These are phyloP conservation scores for Emydoidea blandingii DNA, from an alignment of 2,797 vertebrate genomes.

Conservation along the genomic window DNA sequence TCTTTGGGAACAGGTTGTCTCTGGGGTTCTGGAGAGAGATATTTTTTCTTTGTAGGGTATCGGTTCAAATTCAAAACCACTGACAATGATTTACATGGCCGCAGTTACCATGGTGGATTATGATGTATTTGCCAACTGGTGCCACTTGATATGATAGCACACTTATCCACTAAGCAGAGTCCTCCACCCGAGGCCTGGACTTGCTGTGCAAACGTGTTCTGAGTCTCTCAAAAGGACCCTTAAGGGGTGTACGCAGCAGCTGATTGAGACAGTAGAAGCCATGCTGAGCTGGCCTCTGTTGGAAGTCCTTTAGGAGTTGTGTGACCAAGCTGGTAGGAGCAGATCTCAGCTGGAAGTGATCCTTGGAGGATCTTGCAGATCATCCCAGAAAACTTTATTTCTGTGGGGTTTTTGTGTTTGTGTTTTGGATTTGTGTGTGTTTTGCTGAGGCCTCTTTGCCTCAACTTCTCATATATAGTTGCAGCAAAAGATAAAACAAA, in stretches of 20 bases:
- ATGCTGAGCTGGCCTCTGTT: background rate
- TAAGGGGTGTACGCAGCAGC: background rate
- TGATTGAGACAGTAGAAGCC: background rate
- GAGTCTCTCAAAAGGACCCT: background rate
- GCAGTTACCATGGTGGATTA: constrained; percentile 6
- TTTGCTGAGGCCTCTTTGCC: background rate
- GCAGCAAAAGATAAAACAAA: background rate
- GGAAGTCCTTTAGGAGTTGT: background rate
- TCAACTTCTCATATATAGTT: constrained; percentile 5
- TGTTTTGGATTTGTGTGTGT: background rate
- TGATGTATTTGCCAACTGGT: background rate
- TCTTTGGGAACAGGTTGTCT: constrained; percentile 4
- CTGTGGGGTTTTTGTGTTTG: background rate
- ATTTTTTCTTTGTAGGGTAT: background rate
- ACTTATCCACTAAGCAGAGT: background rate
- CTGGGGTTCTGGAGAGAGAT: constrained; percentile 4
- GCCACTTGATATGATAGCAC: constrained; percentile 22
- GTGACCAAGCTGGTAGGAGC: background rate
- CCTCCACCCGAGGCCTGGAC: background rate
- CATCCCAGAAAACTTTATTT: constrained; percentile 15
- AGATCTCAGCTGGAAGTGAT: rapidly evolving
- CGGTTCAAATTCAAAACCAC: background rate
- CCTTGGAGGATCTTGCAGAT: constrained; percentile 2
- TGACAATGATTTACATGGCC: constrained; percentile 25
- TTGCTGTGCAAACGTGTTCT: background rate